Evolutionary conservation across 2,113 vertebrate species (phyloP), one percentile per base, ranked within the genome.

Genomic region (Paracanthobrama guichenoti): DNA sequence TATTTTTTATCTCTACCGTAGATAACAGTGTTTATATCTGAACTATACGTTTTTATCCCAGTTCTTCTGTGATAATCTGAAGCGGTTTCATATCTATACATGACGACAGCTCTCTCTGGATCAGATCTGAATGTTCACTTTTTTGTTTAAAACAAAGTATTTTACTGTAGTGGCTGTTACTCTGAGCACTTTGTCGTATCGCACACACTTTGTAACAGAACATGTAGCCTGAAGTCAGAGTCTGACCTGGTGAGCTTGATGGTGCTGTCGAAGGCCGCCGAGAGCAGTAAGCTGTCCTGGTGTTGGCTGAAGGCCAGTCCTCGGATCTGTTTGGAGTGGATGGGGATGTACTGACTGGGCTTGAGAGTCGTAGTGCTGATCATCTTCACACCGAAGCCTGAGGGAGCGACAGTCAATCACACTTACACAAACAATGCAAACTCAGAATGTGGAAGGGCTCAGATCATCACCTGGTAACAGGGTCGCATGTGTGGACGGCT

Each of bases 341-440:
- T 96, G 18, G 97, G 95, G 28, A 99, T 88, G n/a, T 99, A 99
- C 91, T 99, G 98, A 82, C 93, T 96, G 74, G 96, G 96, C 88
- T 95, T 98, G 94, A 98, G 91, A 90, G 96, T 94, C 73, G 95
- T 95, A 48, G 95, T 91, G 1, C 97, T 99, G 86, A 99, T 92
- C 95, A 97, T 99, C 94, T 98, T 99, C 73, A 99, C 95, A 0
- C 98, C 98, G 50, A 93, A 99, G 8, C 98, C 98, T 99, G 90
- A 80, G 62, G 75, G 1, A 85, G 1, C 39, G 69, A 12, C 35
- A 6, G 35, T 5, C 35, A 39, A 6, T 69, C 53, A 55, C 53
- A 3, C 7, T 10, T 2, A 39, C 11, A 69, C 31, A 12, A 69
- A 22, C 31, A 39, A 22, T 2, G 18, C 31, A 42, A 12, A 6